Conservation (phyloP, 2,113 vertebrate species). For the Ciconia maguari region DNA sequence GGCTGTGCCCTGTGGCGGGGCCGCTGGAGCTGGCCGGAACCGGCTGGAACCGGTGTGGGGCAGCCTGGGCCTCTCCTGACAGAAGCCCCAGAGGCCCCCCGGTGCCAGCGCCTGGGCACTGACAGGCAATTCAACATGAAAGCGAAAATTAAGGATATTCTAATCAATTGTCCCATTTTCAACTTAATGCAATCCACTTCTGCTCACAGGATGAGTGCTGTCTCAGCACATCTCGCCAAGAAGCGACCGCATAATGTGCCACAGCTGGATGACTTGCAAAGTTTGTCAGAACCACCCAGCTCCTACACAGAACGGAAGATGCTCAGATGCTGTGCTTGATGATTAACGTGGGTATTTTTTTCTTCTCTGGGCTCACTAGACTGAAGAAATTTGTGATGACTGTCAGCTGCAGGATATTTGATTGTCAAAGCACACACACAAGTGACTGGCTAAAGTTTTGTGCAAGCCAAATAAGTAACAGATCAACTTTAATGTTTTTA, state of each 20-base stretch:
- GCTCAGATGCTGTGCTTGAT: neutral
- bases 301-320: neutral
- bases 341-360: neutral
- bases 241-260: neutral
- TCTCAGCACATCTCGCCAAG: neutral
- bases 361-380: neutral
- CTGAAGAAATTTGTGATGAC: neutral
- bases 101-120: too few relatives aligned
- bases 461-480: neutral
- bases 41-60: rapidly evolving
- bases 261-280: neutral
- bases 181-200: neutral
- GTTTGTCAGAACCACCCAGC: neutral
- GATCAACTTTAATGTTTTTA: neutral
- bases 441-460: neutral
- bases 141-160: neutral
- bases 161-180: neutral
- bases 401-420: neutral
- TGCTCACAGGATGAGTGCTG: neutral
- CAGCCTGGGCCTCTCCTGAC: neutral
- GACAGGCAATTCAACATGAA: neutral
- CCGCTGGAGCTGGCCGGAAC: neutral
- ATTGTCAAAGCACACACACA: rapidly evolving
- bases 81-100: neutral
- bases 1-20: neutral